Evolutionary conservation across 2,888 invertebrate species (phyloP).

Genomic region (Suillia variegata): DNA sequence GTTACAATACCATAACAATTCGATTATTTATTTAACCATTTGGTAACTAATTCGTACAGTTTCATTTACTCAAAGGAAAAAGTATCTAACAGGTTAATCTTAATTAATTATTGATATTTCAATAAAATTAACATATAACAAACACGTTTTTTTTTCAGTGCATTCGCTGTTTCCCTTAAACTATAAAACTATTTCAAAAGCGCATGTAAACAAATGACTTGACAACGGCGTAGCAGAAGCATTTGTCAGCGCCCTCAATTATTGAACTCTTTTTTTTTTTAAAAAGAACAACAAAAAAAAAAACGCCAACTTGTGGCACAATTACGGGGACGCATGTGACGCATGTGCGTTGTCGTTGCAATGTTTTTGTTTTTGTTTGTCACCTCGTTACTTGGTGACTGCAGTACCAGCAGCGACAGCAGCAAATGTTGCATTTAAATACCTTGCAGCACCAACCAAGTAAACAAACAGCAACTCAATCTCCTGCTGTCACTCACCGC

Average conservation of each 20-base stretch:
- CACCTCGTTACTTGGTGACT: constrained; percentile 29
- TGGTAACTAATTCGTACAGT: too few species aligned
- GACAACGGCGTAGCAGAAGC: not conserved
- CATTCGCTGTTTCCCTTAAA: not conserved
- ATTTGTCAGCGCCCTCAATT: too few species aligned
- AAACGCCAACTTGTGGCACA: too few species aligned
- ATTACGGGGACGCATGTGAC: too few species aligned
- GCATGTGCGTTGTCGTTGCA: not conserved
- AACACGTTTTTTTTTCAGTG: not conserved
- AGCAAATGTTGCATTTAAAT: not conserved
- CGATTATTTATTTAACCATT: too few species aligned
- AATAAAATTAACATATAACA: not conserved
- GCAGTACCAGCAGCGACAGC: not conserved
- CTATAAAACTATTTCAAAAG: not conserved
- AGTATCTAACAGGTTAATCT: too few species aligned
- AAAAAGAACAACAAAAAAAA: too few species aligned
- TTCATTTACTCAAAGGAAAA: too few species aligned
- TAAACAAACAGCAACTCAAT: not conserved
- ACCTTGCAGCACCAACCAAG: not conserved
- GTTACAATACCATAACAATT: too few species aligned
- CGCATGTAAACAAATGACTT: constrained; percentile 2
- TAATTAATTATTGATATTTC: too few species aligned
- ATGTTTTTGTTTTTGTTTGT: constrained; percentile 34
- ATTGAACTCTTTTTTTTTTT: too few species aligned
- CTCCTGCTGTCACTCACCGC: not conserved